phyloP scores from a whole-genome alignment of 2,113 vertebrate species.

The Mobula hypostoma region DNA sequence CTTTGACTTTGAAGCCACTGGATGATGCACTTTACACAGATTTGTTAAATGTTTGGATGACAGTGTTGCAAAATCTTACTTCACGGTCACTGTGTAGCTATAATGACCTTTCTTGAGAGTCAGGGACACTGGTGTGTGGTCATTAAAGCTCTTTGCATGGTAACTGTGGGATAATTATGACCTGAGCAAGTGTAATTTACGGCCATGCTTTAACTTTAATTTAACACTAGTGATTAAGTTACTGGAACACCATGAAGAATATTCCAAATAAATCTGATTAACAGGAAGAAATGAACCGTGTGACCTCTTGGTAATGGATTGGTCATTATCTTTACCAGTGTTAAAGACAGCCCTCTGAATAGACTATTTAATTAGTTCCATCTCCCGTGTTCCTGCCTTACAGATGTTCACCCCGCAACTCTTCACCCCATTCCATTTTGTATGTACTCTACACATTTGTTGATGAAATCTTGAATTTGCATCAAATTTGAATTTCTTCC shows the following conservation, averaged over 20 bases:
- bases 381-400: too few species aligned
- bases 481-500: too few species aligned
- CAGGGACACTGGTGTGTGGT: neutral
- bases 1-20: too few species aligned
- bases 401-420: too few species aligned
- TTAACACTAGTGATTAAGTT: constrained; percentile 2
- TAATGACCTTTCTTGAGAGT: neutral
- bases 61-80: neutral
- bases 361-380: too few species aligned
- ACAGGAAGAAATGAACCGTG: neutral
- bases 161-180: neutral
- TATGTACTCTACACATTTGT: too few species aligned
- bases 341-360: too few species aligned
- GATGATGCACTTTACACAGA: neutral
- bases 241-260: neutral
- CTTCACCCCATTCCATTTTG: too few species aligned
- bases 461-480: too few species aligned
- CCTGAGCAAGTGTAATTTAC: neutral
- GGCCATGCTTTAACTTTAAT: neutral
- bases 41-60: neutral
- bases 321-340: neutral
- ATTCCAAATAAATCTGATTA: constrained; percentile 23
- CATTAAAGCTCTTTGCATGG: constrained; percentile 11
- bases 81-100: neutral
- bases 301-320: neutral